These are phyloP conservation scores for Ferdinandea cuprea DNA, from an alignment of 2,888 invertebrate species.

Conservation along the genomic window DNA sequence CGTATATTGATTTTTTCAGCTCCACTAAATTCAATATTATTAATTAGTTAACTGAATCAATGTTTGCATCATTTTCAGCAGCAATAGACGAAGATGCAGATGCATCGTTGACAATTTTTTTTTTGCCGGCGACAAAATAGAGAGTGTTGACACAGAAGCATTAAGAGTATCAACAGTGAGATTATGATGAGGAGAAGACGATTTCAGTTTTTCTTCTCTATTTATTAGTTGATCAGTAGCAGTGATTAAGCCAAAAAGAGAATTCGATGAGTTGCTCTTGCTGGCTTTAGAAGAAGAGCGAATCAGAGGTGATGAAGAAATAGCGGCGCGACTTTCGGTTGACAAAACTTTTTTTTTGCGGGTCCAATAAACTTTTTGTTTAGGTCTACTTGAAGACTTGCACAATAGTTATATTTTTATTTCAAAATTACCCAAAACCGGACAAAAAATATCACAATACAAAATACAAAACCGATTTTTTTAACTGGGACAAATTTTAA, in stretches of 20 bases:
- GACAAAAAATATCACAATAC: too few species aligned
- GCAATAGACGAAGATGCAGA: conserved; percentile 1
- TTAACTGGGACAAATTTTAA: too few species aligned
- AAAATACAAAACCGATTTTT: too few species aligned
- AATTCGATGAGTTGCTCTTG: conserved; percentile 1
- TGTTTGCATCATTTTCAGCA: too few species aligned
- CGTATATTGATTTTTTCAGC: background rate
- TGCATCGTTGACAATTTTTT: background rate
- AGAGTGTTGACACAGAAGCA: background rate
- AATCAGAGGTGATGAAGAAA: conserved; percentile 7
- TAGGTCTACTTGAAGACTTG: too few species aligned
- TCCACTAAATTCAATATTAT: background rate
- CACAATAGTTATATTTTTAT: too few species aligned
- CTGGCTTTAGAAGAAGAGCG: background rate
- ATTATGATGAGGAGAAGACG: background rate
- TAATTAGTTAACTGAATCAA: background rate
- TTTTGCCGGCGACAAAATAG: background rate
- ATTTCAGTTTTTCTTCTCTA: background rate
- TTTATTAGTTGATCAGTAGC: background rate
- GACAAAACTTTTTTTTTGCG: conserved; percentile 1
- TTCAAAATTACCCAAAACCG: too few species aligned
- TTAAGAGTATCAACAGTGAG: background rate
- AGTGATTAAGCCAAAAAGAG: background rate
- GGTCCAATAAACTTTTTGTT: too few species aligned
- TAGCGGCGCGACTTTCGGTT: background rate